Evolutionary conservation across 2,113 vertebrate species (phyloP), one percentile per base, ranked within the genome.

Genomic region (Takifugu bimaculatus): DNA sequence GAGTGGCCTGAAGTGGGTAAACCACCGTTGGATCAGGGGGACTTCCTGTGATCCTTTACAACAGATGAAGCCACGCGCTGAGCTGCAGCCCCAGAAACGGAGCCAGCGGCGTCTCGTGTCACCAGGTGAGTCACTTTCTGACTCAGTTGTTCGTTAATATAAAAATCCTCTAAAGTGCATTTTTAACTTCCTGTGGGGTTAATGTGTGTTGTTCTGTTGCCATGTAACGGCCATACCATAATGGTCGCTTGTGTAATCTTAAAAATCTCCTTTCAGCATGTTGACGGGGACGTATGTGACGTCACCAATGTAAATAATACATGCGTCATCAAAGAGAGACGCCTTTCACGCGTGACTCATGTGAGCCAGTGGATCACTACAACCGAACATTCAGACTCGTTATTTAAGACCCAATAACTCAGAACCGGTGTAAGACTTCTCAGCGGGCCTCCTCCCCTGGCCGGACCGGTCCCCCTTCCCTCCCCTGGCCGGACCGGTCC

Each of bases 391-490:
- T 20, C 20, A 20, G 20, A 20, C 20, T 20, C 20, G 20, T 20
- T 20, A 20, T 20, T 20, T 20, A 20, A 20, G 20, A 1, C 35
- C 7, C 35, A 11, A 10, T 39, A 39, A 39, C 11, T 39, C 11
- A 39, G 35, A 39, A 39, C 35, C 35, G 3, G 65, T 75, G 57
- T 62, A 44, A 61, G 42, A 63, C 61, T 57, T 67, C n/a, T 54
- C 76, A 63, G 65, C 55, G 64, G 68, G 61, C 65, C 68, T 60
- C 27, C 50, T 67, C 28, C 65, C 60, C 70, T 69, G 20, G 20
- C 20, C 20, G 20, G 20, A 20, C 20, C 20, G 20, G 20, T 20
- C 20, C 20, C 20, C 27, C 50, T 67, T 26, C 65, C 60, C 70
- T 69, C 20, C 20, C 20, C 20, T 20, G 20, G 20, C 20, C 20